phyloP scores from a whole-genome alignment of 2,113 vertebrate genomes.

The Barbus barbus region DNA sequence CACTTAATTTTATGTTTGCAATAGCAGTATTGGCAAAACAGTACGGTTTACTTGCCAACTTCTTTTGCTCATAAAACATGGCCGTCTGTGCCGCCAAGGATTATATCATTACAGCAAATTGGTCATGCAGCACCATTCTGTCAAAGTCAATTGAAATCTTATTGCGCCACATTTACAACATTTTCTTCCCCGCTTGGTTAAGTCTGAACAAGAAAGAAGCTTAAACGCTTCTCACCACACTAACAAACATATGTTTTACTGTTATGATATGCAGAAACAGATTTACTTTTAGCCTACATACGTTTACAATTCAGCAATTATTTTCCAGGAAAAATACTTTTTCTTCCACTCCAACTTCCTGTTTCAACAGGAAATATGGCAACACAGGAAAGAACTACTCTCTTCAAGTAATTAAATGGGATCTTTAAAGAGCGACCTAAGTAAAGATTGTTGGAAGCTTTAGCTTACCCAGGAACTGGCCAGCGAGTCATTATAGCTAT shows the following conservation, averaged over 20 bases:
- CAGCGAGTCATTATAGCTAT: constrained; percentile 6
- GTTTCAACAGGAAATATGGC: background rate
- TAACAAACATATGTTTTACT: constrained; percentile 13
- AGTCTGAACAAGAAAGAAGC: constrained; percentile 1
- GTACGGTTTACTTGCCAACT: constrained; percentile 33
- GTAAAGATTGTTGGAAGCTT: background rate
- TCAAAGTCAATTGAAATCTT: constrained; percentile 55
- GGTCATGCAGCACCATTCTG: constrained; percentile 55
- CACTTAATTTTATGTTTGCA: constrained; percentile 31
- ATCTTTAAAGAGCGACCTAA: background rate
- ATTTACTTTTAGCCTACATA: background rate
- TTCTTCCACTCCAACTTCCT: background rate
- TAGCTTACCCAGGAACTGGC: background rate
- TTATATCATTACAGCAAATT: constrained; percentile 52
- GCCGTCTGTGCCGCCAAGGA: constrained; percentile 45
- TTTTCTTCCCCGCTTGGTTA: constrained; percentile 37
- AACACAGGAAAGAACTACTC: background rate
- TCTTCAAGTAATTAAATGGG: background rate
- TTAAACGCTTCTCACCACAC: constrained; percentile 1
- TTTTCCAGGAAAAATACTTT: too few relatives aligned
- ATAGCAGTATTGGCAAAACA: constrained; percentile 40
- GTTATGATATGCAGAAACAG: background rate
- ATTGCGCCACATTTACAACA: constrained; percentile 51
- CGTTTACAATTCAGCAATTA: background rate
- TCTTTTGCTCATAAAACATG: constrained; percentile 48